phyloP scores from a whole-genome alignment of 2,797 vertebrate genomes.

The Apogon hyalosoma region DNA sequence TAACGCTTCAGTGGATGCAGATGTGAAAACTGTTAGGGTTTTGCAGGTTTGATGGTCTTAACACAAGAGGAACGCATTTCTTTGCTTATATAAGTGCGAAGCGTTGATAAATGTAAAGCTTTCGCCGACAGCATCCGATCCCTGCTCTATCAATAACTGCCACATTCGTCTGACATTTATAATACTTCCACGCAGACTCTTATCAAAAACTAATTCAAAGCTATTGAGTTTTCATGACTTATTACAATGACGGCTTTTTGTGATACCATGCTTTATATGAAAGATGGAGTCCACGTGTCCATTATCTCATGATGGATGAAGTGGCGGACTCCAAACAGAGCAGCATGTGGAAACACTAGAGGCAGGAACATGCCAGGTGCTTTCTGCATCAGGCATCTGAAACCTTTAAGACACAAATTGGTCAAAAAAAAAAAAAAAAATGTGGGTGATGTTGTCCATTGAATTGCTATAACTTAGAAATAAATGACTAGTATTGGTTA shows the following conservation, averaged over 20 bases:
- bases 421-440: neutral
- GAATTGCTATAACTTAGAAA: too few species aligned
- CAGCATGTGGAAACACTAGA: neutral
- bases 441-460: too few species aligned
- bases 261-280: neutral
- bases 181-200: neutral
- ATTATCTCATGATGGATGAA: neutral
- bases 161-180: neutral
- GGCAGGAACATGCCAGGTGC: neutral
- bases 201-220: too few species aligned
- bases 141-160: neutral
- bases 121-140: slow-evolving; percentile 1
- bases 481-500: too few species aligned
- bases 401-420: too few species aligned
- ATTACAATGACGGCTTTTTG: neutral
- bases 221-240: too few species aligned
- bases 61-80: neutral
- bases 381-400: neutral
- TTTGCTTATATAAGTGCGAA: slow-evolving; percentile 18
- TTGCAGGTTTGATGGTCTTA: slow-evolving; percentile 4
- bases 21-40: slow-evolving; percentile 14
- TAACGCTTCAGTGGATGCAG: neutral
- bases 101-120: neutral
- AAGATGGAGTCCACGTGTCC: neutral
- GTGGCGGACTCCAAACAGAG: neutral